These are phyloP conservation scores for Nemapogon koenigi DNA, from an alignment of 2,888 invertebrate genomes.

Conservation along the genomic window DNA sequence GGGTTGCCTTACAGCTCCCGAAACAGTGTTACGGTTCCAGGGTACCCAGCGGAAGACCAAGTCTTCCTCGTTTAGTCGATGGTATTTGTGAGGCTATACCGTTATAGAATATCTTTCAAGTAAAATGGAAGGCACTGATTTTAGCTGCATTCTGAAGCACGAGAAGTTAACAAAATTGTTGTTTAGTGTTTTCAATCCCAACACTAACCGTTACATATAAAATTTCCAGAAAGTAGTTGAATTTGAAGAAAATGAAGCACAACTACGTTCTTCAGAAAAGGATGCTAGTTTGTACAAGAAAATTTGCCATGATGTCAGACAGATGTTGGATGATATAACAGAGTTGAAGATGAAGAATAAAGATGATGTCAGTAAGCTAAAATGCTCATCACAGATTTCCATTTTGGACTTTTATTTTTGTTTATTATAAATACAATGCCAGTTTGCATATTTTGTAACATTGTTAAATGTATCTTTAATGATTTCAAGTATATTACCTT, in stretches of 20 bases:
- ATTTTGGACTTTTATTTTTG: constrained; percentile 16
- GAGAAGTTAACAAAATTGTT: too few relatives aligned
- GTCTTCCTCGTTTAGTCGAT: too few relatives aligned
- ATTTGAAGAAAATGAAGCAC: constrained; percentile 78
- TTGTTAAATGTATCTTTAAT: not conserved
- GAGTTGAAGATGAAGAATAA: constrained; percentile 67
- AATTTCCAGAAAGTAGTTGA: constrained; percentile 69
- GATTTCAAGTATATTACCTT: not conserved
- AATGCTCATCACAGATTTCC: too few relatives aligned
- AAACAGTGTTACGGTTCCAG: too few relatives aligned
- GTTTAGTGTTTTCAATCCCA: too few relatives aligned
- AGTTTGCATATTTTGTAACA: not conserved
- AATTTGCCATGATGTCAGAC: constrained; percentile 74
- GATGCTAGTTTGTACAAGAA: constrained; percentile 73
- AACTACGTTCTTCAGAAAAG: constrained; percentile 67
- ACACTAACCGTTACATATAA: too few relatives aligned
- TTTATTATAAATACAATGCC: constrained; percentile 1
- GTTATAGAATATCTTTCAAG: too few relatives aligned
- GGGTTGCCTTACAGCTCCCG: too few relatives aligned
- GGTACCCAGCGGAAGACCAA: too few relatives aligned
- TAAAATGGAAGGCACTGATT: too few relatives aligned
- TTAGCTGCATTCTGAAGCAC: too few relatives aligned
- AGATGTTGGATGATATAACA: constrained; percentile 72
- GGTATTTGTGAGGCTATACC: too few relatives aligned
- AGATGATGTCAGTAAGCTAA: constrained; percentile 42